phyloP scores from a whole-genome alignment of 2,797 vertebrate genomes.

The Chelmon rostratus region DNA sequence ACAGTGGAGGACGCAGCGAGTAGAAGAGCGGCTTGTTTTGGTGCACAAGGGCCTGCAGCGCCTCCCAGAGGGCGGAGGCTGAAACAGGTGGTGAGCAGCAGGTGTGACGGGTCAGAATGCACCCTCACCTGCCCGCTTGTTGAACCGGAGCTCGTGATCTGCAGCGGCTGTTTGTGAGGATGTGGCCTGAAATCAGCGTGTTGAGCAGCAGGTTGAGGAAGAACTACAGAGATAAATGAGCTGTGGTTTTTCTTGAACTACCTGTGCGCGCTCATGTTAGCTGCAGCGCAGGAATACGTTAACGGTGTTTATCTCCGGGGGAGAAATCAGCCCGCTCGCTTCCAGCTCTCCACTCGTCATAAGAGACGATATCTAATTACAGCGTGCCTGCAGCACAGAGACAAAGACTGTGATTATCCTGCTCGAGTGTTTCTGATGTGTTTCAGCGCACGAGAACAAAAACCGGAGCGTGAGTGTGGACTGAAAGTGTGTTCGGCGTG shows the following conservation, averaged over 20 bases:
- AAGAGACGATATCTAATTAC: conserved; percentile 43
- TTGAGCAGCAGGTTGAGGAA: too few relatives aligned
- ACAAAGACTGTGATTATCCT: conserved; percentile 35
- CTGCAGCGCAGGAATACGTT: neutral
- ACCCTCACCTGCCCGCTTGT: too few relatives aligned
- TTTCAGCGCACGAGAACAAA: neutral
- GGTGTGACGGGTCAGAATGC: too few relatives aligned
- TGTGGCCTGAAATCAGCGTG: too few relatives aligned
- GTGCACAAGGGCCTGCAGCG: too few relatives aligned
- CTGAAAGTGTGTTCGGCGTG: conserved; percentile 34
- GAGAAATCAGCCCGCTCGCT: conserved; percentile 21
- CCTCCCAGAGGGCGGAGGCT: too few relatives aligned
- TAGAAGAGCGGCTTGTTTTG: too few relatives aligned
- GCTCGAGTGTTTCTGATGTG: conserved; percentile 33
- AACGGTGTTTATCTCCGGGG: conserved; percentile 13
- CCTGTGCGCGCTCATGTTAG: neutral
- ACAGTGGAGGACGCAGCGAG: too few relatives aligned
- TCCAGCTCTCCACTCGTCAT: conserved; percentile 8
- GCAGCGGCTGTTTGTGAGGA: too few relatives aligned
- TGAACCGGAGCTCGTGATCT: too few relatives aligned
- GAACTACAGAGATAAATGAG: neutral
- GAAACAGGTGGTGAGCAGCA: too few relatives aligned
- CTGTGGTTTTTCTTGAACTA: neutral
- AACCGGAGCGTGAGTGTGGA: conserved; percentile 12
- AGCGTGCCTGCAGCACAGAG: conserved; percentile 19